phyloP scores from a whole-genome alignment of 2,888 invertebrate genomes.

The Geotrupes spiniger region DNA sequence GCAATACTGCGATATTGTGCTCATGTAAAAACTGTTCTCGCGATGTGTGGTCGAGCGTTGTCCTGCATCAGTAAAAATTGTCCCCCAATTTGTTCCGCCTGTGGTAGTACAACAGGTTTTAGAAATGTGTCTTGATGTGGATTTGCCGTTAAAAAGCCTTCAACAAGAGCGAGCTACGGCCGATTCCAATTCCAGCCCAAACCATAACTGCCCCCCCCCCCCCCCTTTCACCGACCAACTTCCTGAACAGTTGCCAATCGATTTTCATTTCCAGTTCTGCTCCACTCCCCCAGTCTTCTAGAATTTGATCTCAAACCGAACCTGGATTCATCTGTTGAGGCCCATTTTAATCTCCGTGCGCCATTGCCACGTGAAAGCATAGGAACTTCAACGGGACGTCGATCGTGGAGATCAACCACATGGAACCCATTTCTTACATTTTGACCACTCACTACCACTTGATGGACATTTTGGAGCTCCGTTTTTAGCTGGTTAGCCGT shows the following conservation, averaged over 20 bases:
- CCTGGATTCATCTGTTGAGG: background rate
- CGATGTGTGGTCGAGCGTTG: slow-evolving; percentile 22
- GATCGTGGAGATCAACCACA: background rate
- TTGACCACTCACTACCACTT: background rate
- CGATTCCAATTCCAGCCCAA: slow-evolving; percentile 5
- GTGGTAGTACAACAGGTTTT: background rate
- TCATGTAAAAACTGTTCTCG: slow-evolving; percentile 1
- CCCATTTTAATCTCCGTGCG: slow-evolving; percentile 4
- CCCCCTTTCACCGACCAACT: background rate
- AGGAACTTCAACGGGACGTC: background rate
- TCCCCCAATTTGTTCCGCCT: slow-evolving; percentile 14
- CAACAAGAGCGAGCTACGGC: slow-evolving; percentile 1
- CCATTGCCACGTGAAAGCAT: background rate
- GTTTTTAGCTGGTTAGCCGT: too few species aligned
- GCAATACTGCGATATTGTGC: slow-evolving; percentile 12
- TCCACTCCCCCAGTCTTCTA: slow-evolving; percentile 2
- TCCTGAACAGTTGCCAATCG: slow-evolving; percentile 6
- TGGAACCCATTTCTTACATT: background rate
- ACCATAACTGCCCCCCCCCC: slow-evolving; percentile 6
- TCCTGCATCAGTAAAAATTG: slow-evolving; percentile 24
- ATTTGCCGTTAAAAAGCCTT: slow-evolving; percentile 16
- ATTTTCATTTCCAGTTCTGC: background rate
- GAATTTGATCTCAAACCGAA: background rate
- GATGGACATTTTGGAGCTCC: too few species aligned
- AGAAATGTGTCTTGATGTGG: slow-evolving; percentile 17